phyloP scores from a whole-genome alignment of 1,140 invertebrate genomes.

The Drusus annulatus region DNA sequence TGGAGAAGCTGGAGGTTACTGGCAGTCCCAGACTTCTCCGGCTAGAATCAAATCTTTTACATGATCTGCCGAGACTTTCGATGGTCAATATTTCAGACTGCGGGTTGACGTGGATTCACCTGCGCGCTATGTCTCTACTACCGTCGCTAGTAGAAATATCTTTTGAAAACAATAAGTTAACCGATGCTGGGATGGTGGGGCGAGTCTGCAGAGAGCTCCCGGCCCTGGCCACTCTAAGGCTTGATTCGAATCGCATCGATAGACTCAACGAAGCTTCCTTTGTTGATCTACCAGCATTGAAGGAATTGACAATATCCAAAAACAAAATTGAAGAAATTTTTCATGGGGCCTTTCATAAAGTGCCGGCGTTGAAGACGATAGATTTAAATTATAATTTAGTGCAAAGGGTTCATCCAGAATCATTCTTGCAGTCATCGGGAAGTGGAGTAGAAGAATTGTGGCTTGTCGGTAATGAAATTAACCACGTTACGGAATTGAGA shows the following conservation, averaged over 20 bases:
- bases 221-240: conserved; percentile 77
- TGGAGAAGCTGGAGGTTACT: conserved; percentile 84
- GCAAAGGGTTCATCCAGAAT: conserved; percentile 84
- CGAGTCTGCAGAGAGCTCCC: conserved; percentile 82
- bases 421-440: conserved; percentile 81
- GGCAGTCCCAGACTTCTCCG: conserved; percentile 77
- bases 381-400: conserved; percentile 86
- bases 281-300: conserved; percentile 82
- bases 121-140: conserved; percentile 80
- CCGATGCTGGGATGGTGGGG: conserved; percentile 84
- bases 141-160: conserved; percentile 81
- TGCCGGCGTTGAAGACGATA: conserved; percentile 80
- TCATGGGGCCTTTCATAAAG: conserved; percentile 83
- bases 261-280: conserved; percentile 84
- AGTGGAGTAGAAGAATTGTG: conserved; percentile 83
- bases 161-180: conserved; percentile 80
- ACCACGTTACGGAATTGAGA: conserved; percentile 79
- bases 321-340: conserved; percentile 84
- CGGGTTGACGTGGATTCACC: conserved; percentile 85
- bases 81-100: conserved; percentile 85
- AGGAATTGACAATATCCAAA: conserved; percentile 78
- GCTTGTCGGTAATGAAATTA: conserved; percentile 83
- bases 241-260: conserved; percentile 81
- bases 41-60: conserved; percentile 82
- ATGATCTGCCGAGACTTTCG: conserved; percentile 80